These are phyloP conservation scores for Pterobdella sp. DNA, from an alignment of 2,888 invertebrate species.

Conservation along the genomic window DNA sequence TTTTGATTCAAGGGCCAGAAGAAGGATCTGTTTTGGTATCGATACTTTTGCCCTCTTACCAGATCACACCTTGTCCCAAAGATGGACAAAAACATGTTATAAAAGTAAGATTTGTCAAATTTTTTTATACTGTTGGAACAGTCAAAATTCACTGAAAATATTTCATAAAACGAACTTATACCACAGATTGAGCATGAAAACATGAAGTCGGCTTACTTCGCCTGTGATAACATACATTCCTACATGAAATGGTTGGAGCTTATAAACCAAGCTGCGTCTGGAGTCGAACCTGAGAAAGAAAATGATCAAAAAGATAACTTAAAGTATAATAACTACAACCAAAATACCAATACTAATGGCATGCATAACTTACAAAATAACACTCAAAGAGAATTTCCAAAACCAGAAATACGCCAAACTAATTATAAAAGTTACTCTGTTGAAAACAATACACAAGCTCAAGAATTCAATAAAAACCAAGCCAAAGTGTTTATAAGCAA, in stretches of 20 bases:
- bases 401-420: too few species aligned
- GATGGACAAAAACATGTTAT: slow-evolving; percentile 80
- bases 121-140: too few species aligned
- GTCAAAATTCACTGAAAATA: too few species aligned
- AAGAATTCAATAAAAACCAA: neutral
- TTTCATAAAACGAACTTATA: too few species aligned
- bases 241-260: slow-evolving; percentile 84
- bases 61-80: slow-evolving; percentile 73
- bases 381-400: neutral
- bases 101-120: slow-evolving; percentile 55
- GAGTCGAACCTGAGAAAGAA: slow-evolving; percentile 45
- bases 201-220: slow-evolving; percentile 85
- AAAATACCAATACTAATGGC: neutral
- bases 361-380: neutral
- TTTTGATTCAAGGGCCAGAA: slow-evolving; percentile 52
- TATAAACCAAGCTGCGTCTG: slow-evolving; percentile 75
- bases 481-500: neutral
- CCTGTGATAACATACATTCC: slow-evolving; percentile 74
- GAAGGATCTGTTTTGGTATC: slow-evolving; percentile 75
- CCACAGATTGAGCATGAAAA: slow-evolving; percentile 75
- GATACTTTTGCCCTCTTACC: slow-evolving; percentile 80
- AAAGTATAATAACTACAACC: neutral
- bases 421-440: neutral
- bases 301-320: neutral
- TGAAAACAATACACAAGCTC: too few species aligned